Conservation (phyloP, 35 echinoderm and acorn worm genomes). For the Heliocidaris tuberculata region DNA sequence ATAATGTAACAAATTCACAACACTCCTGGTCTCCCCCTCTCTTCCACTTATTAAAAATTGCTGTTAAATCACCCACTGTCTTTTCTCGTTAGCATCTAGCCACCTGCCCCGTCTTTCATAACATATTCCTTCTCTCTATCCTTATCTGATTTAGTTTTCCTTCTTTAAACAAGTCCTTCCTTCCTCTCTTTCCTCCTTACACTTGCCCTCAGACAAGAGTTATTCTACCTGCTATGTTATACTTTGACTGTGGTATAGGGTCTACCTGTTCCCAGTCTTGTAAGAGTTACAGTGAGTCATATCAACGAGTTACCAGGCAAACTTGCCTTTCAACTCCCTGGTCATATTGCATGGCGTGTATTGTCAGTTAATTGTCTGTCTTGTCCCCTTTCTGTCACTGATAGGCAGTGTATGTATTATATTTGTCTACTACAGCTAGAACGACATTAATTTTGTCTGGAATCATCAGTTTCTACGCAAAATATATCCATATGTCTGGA, state of each 20-base stretch:
- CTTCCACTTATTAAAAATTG: too few species aligned
- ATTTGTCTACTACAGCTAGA: too few species aligned
- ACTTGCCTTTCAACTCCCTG: not conserved
- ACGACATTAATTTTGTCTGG: too few species aligned
- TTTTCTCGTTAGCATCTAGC: not conserved
- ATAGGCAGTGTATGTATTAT: too few species aligned
- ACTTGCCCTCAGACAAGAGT: not conserved
- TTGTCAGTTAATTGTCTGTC: too few species aligned
- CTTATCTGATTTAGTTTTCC: conserved; percentile 3
- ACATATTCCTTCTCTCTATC: conserved; percentile 2
- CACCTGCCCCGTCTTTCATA: not conserved
- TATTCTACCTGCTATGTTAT: not conserved
- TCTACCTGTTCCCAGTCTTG: not conserved
- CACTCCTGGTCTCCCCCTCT: too few species aligned
- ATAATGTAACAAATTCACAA: too few species aligned
- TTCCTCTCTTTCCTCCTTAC: conserved; percentile 22
- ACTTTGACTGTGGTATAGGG: not conserved
- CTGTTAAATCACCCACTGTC: not conserved
- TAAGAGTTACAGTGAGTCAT: not conserved
- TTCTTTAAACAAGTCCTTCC: conserved; percentile 21
- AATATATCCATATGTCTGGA: too few species aligned
- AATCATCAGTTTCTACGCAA: too few species aligned
- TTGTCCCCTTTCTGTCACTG: too few species aligned
- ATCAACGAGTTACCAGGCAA: not conserved
- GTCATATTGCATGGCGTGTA: not conserved